These are phyloP conservation scores for Pecten maximus DNA, from an alignment of 2,888 invertebrate species.

Conservation along the genomic window DNA sequence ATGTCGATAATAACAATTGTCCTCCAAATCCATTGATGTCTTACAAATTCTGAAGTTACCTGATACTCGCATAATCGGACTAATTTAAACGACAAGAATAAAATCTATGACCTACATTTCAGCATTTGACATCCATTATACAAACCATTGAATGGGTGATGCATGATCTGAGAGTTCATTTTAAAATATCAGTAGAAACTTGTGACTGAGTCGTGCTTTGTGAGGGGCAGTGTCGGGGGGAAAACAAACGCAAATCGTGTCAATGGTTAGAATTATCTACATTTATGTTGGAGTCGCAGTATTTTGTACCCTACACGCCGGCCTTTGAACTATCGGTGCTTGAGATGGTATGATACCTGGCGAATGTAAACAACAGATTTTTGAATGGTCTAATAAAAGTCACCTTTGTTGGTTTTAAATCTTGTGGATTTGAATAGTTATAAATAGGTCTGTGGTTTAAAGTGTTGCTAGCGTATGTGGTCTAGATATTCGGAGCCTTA, in stretches of 20 bases:
- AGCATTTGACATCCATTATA: background rate
- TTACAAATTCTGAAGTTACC: background rate
- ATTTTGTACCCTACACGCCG: background rate
- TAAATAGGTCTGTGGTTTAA: slow-evolving; percentile 26
- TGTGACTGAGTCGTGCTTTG: background rate
- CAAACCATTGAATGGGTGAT: background rate
- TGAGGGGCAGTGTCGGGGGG: background rate
- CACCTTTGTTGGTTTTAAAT: slow-evolving; percentile 26
- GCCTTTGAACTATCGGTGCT: background rate
- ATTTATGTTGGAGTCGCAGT: background rate
- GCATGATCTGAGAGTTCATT: slow-evolving; percentile 4
- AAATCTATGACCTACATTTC: slow-evolving; percentile 12
- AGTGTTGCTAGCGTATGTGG: background rate
- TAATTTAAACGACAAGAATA: slow-evolving; percentile 22
- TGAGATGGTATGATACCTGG: slow-evolving; percentile 17
- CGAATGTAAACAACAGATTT: background rate
- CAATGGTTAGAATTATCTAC: background rate
- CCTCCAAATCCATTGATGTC: background rate
- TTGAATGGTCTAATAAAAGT: slow-evolving; percentile 25
- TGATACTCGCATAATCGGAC: background rate
- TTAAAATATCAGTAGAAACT: background rate
- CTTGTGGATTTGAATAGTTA: slow-evolving; percentile 35
- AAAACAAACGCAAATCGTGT: background rate
- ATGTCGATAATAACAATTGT: slow-evolving; percentile 12
- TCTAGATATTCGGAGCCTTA: background rate